Evolutionary conservation across 2,113 vertebrate genomes (phyloP).

Genomic region (Bubo scandiacus): DNA sequence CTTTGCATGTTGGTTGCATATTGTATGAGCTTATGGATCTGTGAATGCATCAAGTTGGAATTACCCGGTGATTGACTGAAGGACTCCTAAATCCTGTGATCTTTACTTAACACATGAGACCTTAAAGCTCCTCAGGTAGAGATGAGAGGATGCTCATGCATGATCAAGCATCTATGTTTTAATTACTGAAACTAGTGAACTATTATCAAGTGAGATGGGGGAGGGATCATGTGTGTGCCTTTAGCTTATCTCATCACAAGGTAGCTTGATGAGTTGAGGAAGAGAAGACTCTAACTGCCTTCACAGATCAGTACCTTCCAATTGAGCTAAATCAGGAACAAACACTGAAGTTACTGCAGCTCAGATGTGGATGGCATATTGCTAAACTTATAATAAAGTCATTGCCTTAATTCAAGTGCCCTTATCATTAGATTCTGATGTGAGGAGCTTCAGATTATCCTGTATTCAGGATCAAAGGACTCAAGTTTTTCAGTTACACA

Average conservation of each 20-base stretch:
- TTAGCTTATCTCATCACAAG: neutral
- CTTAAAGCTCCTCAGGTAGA: neutral
- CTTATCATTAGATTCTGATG: neutral
- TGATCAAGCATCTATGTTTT: neutral
- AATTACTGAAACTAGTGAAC: neutral
- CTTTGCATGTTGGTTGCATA: neutral
- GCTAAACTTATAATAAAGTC: neutral
- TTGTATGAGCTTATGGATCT: neutral
- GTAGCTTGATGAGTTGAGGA: neutral
- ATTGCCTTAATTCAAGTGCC: neutral
- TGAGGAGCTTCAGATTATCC: neutral
- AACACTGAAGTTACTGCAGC: neutral
- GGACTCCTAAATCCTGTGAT: neutral
- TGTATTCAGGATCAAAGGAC: neutral
- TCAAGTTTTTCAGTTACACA: neutral
- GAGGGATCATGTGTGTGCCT: neutral
- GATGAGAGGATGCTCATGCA: neutral
- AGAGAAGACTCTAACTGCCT: neutral
- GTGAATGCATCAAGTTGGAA: neutral
- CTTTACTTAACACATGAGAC: neutral
- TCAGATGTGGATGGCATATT: neutral
- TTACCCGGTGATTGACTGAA: neutral
- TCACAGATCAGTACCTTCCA: neutral
- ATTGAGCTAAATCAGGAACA: neutral
- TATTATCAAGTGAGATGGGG: neutral